Percentiles rank a stretch among this genome's conserved stretches.
Evolutionary conservation across 2,113 vertebrate species (phyloP).

Genomic region (Talpa occidentalis): DNA sequence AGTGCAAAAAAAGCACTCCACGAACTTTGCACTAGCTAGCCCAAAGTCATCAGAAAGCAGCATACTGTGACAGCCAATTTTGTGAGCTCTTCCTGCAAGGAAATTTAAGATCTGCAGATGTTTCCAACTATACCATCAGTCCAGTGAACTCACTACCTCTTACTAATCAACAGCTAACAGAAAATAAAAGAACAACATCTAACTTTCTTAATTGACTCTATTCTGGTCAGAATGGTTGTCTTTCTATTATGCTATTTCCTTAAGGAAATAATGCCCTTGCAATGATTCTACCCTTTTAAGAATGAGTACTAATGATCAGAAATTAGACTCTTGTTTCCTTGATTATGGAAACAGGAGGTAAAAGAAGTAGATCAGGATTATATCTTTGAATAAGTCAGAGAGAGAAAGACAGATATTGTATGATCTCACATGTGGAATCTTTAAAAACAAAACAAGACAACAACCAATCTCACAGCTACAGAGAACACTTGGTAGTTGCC

Average conservation of each 20-base stretch:
- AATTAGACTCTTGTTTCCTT: neutral
- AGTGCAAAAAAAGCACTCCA: neutral
- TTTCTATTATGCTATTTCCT: neutral
- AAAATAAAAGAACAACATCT: neutral
- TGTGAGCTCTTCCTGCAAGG: neutral
- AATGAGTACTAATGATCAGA: neutral
- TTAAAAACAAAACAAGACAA: neutral
- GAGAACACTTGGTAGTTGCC: neutral
- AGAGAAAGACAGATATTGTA: neutral
- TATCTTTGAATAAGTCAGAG: neutral
- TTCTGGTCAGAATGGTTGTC: neutral
- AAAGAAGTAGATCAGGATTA: neutral
- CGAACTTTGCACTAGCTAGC: neutral
- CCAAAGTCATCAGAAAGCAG: neutral
- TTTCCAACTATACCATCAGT: neutral
- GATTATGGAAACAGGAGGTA: neutral
- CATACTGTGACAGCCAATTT: neutral
- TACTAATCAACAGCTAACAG: neutral
- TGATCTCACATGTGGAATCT: neutral
- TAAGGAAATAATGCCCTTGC: neutral
- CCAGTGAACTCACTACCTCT: neutral
- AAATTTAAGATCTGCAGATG: constrained; percentile 21
- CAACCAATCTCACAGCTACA: neutral
- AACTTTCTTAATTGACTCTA: neutral
- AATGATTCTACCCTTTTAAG: neutral